These are phyloP conservation scores for Paraplagusia blochii DNA, from an alignment of 2,113 vertebrate species.

Conservation along the genomic window DNA sequence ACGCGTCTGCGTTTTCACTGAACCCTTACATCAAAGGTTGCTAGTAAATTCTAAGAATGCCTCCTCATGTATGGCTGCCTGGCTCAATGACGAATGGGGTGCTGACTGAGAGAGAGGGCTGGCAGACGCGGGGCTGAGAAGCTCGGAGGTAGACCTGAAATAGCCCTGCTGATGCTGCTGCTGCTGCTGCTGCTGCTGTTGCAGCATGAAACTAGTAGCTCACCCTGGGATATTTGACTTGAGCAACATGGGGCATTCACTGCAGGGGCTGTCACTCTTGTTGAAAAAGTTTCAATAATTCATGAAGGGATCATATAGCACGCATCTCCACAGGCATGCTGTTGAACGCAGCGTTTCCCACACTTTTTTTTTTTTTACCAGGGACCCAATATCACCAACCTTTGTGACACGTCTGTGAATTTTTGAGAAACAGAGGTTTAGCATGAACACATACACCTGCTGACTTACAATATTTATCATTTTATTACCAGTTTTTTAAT, in stretches of 20 bases:
- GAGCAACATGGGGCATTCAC: slow-evolving; percentile 29
- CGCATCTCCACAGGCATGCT: no score
- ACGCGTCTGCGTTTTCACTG: background rate
- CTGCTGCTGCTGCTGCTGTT: slow-evolving; percentile 11
- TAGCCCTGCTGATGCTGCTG: slow-evolving; percentile 45
- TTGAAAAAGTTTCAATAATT: no score
- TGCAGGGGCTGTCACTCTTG: no score
- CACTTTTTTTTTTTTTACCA: no score
- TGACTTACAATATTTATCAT: no score
- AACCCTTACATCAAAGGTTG: slow-evolving; percentile 20
- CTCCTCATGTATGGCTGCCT: slow-evolving; percentile 30
- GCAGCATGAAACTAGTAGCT: slow-evolving; percentile 66
- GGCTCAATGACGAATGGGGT: slow-evolving; percentile 56
- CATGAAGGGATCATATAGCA: no score
- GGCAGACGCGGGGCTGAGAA: slow-evolving; percentile 49
- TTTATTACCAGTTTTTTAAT: no score
- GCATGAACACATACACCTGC: no score
- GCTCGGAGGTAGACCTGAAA: slow-evolving; percentile 65
- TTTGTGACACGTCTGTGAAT: no score
- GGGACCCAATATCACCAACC: no score
- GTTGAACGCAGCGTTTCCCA: no score
- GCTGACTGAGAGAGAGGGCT: slow-evolving; percentile 59
- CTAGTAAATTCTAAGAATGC: slow-evolving; percentile 42
- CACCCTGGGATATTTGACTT: slow-evolving; percentile 47
- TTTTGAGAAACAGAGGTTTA: no score